Percentiles rank a stretch among this genome's conserved stretches.
Conservation (phyloP, 2,888 invertebrate species). For the Hypsopygia costalis region DNA sequence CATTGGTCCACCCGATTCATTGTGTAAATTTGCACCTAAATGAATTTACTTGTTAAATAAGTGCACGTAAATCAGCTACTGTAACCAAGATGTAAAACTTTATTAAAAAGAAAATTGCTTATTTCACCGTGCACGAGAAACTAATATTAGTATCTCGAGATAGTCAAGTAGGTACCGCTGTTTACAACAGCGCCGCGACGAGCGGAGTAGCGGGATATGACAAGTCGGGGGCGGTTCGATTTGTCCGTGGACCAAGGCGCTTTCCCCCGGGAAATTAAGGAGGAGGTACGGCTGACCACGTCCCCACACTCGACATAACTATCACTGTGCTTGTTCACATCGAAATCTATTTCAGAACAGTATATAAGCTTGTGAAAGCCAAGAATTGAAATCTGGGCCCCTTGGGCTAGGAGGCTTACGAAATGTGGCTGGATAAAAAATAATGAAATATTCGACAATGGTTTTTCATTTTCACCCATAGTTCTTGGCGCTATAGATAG, state of each 20-base stretch:
- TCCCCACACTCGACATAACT: slow-evolving; percentile 35
- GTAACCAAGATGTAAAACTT: slow-evolving; percentile 10
- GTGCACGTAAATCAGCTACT: no score
- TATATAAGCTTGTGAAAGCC: slow-evolving; percentile 17
- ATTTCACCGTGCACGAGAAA: no score
- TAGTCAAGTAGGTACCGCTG: slow-evolving; percentile 22
- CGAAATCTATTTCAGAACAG: slow-evolving; percentile 20
- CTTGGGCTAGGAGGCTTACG: not conserved
- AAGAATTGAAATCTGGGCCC: slow-evolving; percentile 17
- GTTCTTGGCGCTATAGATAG: no score
- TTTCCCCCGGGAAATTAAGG: slow-evolving; percentile 73
- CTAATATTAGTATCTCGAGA: no score
- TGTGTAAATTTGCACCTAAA: no score
- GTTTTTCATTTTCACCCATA: not conserved
- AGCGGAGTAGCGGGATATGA: slow-evolving; percentile 39
- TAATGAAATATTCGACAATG: not conserved
- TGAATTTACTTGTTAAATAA: no score
- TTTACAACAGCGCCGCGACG: slow-evolving; percentile 53
- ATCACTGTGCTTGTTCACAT: slow-evolving; percentile 11
- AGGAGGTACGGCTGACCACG: slow-evolving; percentile 64
- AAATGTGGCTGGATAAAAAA: not conserved
- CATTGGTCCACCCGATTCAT: no score
- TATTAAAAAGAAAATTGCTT: no score
- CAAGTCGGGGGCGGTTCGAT: slow-evolving; percentile 57
- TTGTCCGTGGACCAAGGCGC: slow-evolving; percentile 56